Conservation (phyloP, 2,888 invertebrate genomes). For the Adineta ricciae region DNA sequence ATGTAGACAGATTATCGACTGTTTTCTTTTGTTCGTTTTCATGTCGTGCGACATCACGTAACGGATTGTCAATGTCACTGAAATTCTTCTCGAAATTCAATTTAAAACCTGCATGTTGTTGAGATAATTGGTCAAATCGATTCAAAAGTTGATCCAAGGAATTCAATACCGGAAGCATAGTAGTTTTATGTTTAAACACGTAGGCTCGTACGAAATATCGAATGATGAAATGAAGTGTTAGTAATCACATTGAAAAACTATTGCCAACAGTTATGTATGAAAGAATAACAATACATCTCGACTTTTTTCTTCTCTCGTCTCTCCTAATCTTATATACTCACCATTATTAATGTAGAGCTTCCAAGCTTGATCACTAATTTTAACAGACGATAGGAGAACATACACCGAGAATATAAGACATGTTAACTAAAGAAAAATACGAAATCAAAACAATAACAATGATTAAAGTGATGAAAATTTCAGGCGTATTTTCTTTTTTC, state of each 20-base stretch:
- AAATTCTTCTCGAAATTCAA: background rate
- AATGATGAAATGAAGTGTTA: background rate
- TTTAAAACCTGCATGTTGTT: background rate
- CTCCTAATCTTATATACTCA: background rate
- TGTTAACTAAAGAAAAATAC: background rate
- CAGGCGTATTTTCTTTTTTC: background rate
- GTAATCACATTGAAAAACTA: background rate
- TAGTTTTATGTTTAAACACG: background rate
- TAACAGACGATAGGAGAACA: background rate
- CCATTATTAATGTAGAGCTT: background rate
- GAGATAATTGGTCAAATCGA: background rate
- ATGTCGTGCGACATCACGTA: background rate
- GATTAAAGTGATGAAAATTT: background rate
- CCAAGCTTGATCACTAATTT: conserved; percentile 8
- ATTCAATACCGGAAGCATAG: background rate
- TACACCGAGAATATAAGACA: background rate
- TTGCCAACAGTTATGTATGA: background rate
- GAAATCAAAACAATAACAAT: background rate
- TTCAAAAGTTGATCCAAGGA: background rate
- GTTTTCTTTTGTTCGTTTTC: background rate
- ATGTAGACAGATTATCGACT: background rate
- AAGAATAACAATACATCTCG: too few relatives aligned
- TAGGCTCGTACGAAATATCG: too few relatives aligned
- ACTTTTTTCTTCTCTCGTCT: background rate
- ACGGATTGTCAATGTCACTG: background rate